Percentiles rank a stretch among this genome's conserved stretches.
These are phyloP conservation scores for Cyprinodon diabolis DNA, from an alignment of 2,797 vertebrate species.

Conservation along the genomic window DNA sequence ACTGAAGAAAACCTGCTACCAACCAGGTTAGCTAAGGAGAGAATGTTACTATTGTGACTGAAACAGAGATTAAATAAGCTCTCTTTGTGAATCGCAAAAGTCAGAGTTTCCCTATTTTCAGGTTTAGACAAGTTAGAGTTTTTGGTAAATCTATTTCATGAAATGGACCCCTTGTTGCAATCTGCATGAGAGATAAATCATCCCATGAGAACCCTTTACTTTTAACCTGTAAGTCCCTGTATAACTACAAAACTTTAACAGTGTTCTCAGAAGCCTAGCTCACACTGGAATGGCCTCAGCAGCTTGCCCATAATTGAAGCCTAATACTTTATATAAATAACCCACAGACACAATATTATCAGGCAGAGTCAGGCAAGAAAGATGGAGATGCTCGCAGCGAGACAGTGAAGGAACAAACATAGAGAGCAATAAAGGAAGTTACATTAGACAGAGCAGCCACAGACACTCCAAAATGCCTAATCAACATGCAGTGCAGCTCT, in stretches of 20 bases:
- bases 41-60: too few relatives aligned
- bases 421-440: background rate
- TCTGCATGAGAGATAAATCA: background rate
- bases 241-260: slow-evolving; percentile 34
- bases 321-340: slow-evolving; percentile 39
- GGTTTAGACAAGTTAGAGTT: too few relatives aligned
- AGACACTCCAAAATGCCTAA: background rate
- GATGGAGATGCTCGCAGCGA: slow-evolving; percentile 2
- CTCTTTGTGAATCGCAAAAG: too few relatives aligned
- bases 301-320: slow-evolving; percentile 29
- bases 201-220: background rate
- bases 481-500: background rate
- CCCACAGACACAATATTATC: slow-evolving; percentile 9
- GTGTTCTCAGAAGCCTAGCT: slow-evolving; percentile 7
- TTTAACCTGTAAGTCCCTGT: slow-evolving; percentile 1
- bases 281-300: slow-evolving; percentile 18
- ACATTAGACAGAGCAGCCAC: background rate
- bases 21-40: too few relatives aligned
- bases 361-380: slow-evolving; percentile 6
- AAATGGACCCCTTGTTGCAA: background rate
- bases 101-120: too few relatives aligned
- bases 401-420: slow-evolving; percentile 1
- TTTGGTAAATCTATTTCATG: too few relatives aligned
- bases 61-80: too few relatives aligned
- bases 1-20: too few relatives aligned